Base-by-base conservation (phyloP, 2,797 vertebrate species). In the Mustela erminea region DNA sequence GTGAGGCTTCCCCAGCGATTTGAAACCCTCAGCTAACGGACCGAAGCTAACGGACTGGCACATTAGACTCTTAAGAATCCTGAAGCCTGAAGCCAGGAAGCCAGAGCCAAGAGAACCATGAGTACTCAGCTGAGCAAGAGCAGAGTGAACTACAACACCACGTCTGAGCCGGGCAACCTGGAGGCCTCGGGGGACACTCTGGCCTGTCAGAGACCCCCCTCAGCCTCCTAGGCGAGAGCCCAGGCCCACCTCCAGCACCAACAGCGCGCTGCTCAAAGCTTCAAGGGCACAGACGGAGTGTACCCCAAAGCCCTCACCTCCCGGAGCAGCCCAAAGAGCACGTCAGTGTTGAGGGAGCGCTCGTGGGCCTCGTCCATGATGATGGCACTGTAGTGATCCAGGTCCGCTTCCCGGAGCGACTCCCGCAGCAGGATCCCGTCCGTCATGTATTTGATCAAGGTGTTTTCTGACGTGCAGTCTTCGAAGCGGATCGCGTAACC, bases 331-430 rank as follows among this genome's bases (percentile, higher is more conserved):
- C 99, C 99, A 0, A 99, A 99, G 56, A 99, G 99, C 98, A 99
- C 99, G 0, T 99, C 99, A 0, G 99, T 99, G 97, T 99, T 99
- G 78, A 99, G 99, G 0, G 99, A 99, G 95, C 99, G 99, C 94
- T 99, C 99, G 0, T 99, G 99, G 0, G 99, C 99, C 98, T 99
- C 99, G 0, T 99, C 99, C 99, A 99, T 99, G 98, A 99, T 99
- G 90, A 99, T 99, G 2, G 99, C 99, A 0, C 99, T 99, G 98
- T 99, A 99, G 98, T 99, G 99, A 98, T 99, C 99, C 97, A 99
- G 98, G 97, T 99, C 99, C 0, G 99, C 99, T 98, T 99, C 99
- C 9, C 99, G 99, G 97, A 99, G 99, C 0, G 99, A 99, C 98
- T 99, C 99, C 4, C 99, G 99, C 68, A 99, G 99, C 91, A 99